These are phyloP conservation scores for Pandemis cinnamomeana DNA, from an alignment of 2,888 invertebrate species.

Conservation along the genomic window DNA sequence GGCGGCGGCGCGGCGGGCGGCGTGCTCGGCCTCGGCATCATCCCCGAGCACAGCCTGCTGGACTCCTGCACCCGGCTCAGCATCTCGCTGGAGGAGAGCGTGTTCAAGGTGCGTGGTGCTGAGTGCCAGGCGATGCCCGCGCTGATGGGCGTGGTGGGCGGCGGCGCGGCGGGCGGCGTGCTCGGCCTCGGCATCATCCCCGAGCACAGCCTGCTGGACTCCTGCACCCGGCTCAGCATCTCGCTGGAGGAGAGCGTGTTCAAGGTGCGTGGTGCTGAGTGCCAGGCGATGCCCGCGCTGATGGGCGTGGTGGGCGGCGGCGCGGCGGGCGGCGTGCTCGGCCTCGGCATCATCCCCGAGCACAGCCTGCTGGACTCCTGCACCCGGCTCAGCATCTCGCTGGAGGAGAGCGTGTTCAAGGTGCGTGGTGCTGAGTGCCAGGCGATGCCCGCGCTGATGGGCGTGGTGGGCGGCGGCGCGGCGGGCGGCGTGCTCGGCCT, in stretches of 20 bases:
- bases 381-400: constrained; percentile 93
- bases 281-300: constrained; percentile 94
- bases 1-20: constrained; percentile 84
- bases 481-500: constrained; percentile 81
- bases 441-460: constrained; percentile 93
- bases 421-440: constrained; percentile 95
- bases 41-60: constrained; percentile 93
- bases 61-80: constrained; percentile 94
- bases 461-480: constrained; percentile 86
- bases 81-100: constrained; percentile 91
- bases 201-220: constrained; percentile 93
- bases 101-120: constrained; percentile 83
- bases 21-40: constrained; percentile 87
- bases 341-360: constrained; percentile 92
- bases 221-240: constrained; percentile 93
- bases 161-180: constrained; percentile 82
- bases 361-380: constrained; percentile 94
- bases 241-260: constrained; percentile 90
- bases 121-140: constrained; percentile 96
- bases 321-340: constrained; percentile 80
- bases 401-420: constrained; percentile 88
- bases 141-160: constrained; percentile 88
- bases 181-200: constrained; percentile 90
- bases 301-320: constrained; percentile 87
- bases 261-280: constrained; percentile 90